These are phyloP conservation scores for Epirrhoe alternata DNA, from an alignment of 2,888 invertebrate genomes.

Conservation along the genomic window DNA sequence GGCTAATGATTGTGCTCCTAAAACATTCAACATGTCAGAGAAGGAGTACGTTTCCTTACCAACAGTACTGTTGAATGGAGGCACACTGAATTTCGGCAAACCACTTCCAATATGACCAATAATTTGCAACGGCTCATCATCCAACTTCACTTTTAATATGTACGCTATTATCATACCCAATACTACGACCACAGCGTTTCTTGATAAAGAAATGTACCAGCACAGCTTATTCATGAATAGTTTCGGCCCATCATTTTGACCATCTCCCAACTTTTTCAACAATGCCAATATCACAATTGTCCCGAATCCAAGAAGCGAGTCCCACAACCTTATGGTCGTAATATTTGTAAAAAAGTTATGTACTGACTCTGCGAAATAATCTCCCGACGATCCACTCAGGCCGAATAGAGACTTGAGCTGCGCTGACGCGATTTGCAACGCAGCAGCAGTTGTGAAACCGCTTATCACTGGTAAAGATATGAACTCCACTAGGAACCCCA, in stretches of 20 bases:
- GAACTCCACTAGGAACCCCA: constrained; percentile 93
- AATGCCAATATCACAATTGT: constrained; percentile 87
- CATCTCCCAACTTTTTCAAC: constrained; percentile 86
- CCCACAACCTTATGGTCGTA: constrained; percentile 84
- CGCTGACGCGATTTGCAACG: constrained; percentile 92
- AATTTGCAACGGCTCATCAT: constrained; percentile 86
- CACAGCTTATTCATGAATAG: constrained; percentile 75
- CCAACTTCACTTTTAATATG: constrained; percentile 56
- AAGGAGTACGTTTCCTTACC: constrained; percentile 87
- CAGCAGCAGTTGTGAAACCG: constrained; percentile 94
- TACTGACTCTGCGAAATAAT: constrained; percentile 87
- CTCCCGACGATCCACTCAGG: constrained; percentile 84
- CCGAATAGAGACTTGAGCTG: constrained; percentile 92
- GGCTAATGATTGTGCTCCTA: constrained; percentile 86
- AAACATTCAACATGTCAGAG: constrained; percentile 85
- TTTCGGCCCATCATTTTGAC: constrained; percentile 64
- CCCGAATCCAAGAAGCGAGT: constrained; percentile 87
- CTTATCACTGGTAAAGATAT: constrained; percentile 94
- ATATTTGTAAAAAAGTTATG: constrained; percentile 86
- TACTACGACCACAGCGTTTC: constrained; percentile 93
- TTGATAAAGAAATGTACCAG: constrained; percentile 88
- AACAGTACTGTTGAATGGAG: constrained; percentile 87
- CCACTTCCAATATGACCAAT: constrained; percentile 89
- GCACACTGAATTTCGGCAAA: constrained; percentile 87
- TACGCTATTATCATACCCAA: constrained; percentile 89